Conservation (phyloP, 2,888 invertebrate genomes). For the Brachynemurus nebulosus region DNA sequence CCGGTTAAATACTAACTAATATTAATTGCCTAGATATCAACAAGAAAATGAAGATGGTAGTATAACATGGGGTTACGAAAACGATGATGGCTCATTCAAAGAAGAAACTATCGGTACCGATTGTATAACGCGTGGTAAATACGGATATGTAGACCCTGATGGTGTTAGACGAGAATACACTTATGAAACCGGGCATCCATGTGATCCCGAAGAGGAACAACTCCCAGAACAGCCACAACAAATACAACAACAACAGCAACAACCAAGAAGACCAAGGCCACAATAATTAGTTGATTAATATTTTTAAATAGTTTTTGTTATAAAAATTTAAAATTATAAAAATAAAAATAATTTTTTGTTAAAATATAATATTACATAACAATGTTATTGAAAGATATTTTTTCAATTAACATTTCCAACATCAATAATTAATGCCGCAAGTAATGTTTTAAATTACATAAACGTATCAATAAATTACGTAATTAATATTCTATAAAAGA, state of each 20-base stretch:
- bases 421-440: too few species aligned
- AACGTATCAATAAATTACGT: too few species aligned
- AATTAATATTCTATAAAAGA: too few species aligned
- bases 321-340: too few species aligned
- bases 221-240: not conserved
- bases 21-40: conserved; percentile 38
- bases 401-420: too few species aligned
- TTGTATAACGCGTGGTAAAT: conserved; percentile 53
- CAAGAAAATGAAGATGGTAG: conserved; percentile 70
- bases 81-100: conserved; percentile 76
- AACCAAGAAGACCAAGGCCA: conserved; percentile 1
- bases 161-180: conserved; percentile 67
- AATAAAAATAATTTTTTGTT: too few species aligned
- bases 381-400: too few species aligned
- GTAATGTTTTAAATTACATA: too few species aligned
- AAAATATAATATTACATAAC: too few species aligned
- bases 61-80: conserved; percentile 80
- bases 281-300: not conserved
- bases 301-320: too few species aligned
- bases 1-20: not conserved
- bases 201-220: conserved; percentile 39
- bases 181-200: conserved; percentile 67
- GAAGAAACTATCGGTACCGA: conserved; percentile 71
- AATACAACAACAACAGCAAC: not conserved
- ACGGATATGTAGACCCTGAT: conserved; percentile 75